These are phyloP conservation scores for Cavia porcellus DNA, from an alignment of 2,113 vertebrate genomes.

Conservation along the genomic window DNA sequence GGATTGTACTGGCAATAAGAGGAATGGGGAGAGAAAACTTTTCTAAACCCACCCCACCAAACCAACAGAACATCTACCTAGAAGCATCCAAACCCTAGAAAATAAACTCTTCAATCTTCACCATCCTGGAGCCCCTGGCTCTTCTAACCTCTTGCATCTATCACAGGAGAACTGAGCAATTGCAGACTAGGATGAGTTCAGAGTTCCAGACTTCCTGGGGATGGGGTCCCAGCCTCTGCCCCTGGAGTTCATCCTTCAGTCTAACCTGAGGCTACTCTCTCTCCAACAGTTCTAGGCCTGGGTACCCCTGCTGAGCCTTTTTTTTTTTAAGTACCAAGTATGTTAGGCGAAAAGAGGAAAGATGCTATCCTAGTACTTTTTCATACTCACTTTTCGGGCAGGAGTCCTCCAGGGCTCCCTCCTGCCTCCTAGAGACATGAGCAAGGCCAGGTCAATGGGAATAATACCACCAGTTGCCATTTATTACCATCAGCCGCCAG, in stretches of 20 bases:
- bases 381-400: slow-evolving; percentile 57
- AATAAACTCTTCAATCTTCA: not conserved
- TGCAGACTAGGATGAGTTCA: not conserved
- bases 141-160: too few relatives aligned
- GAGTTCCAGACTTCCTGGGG: not conserved
- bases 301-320: not conserved
- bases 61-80: not conserved
- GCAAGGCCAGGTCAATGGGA: not conserved
- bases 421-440: not conserved
- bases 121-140: not conserved
- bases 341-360: not conserved
- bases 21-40: not conserved
- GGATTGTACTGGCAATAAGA: not conserved
- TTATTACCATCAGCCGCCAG: not conserved
- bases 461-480: not conserved
- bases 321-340: not conserved
- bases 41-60: too few relatives aligned
- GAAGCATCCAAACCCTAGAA: not conserved
- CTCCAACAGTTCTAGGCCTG: not conserved
- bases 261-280: not conserved
- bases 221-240: not conserved
- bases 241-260: not conserved
- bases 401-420: not conserved
- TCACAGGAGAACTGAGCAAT: not conserved
- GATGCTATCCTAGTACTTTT: rapidly evolving